Evolutionary conservation across 2,797 vertebrate species (phyloP).

Genomic region (Microchirus variegatus): DNA sequence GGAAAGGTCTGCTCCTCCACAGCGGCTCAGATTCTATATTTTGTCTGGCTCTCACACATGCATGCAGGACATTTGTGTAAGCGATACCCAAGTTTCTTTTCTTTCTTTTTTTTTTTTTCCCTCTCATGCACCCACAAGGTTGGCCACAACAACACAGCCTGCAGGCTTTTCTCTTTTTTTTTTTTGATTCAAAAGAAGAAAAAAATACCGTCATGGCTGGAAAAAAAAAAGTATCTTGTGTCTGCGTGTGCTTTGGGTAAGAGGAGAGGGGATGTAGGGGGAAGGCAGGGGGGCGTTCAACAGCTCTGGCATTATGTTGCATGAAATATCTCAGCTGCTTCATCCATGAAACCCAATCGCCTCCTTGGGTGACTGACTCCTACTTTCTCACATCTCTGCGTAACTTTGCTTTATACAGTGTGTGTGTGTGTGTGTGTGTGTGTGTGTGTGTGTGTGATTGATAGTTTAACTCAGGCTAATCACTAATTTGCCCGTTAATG

Average conservation of each 20-base stretch:
- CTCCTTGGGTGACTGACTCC: slow-evolving; percentile 71
- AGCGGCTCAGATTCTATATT: slow-evolving; percentile 67
- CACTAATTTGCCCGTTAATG: slow-evolving; percentile 56
- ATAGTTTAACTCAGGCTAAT: slow-evolving; percentile 65
- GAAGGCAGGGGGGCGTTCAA: slow-evolving; percentile 42
- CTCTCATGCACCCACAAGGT: slow-evolving; percentile 76
- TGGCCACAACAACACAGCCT: slow-evolving; percentile 77
- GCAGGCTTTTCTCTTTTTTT: slow-evolving; percentile 48
- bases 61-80: slow-evolving; percentile 72
- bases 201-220: slow-evolving; percentile 58
- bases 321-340: slow-evolving; percentile 83
- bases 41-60: slow-evolving; percentile 67
- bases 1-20: slow-evolving; percentile 58
- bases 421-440: slow-evolving; percentile 51
- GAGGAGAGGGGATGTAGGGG: slow-evolving; percentile 41
- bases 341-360: slow-evolving; percentile 74
- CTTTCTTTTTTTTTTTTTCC: no score
- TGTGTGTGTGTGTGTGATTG: slow-evolving; percentile 48
- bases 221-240: slow-evolving; percentile 64
- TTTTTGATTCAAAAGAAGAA: slow-evolving; percentile 29
- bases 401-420: slow-evolving; percentile 43
- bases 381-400: slow-evolving; percentile 62
- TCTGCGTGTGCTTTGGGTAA: slow-evolving; percentile 63
- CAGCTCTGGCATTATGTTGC: slow-evolving; percentile 71
- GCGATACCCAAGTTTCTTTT: slow-evolving; percentile 73